Evolutionary conservation across 2,797 vertebrate genomes (phyloP).

Genomic region (Cryptoprocta ferox): DNA sequence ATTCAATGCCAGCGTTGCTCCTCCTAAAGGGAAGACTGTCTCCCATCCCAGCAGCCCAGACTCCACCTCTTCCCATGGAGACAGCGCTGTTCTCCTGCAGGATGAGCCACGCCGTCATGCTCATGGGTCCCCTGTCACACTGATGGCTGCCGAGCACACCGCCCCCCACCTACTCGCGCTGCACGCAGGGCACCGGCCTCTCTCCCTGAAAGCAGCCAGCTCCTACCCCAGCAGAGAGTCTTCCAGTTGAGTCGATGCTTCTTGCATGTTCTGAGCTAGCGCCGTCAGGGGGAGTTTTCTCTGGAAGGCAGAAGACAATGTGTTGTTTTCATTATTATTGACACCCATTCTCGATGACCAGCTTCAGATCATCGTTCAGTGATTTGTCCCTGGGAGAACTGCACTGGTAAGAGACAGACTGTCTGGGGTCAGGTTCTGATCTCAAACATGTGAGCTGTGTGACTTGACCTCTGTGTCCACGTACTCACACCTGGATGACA

Average conservation of each 20-base stretch:
- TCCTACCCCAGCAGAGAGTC: slow-evolving; percentile 97
- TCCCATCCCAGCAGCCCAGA: neutral
- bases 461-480: neutral
- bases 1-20: neutral
- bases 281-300: slow-evolving; percentile 97
- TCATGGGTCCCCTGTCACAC: neutral
- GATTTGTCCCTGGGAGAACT: neutral
- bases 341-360: neutral
- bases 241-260: slow-evolving; percentile 94
- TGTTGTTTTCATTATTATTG: neutral
- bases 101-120: accelerated
- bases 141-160: too few species aligned
- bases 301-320: slow-evolving; percentile 85
- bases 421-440: neutral
- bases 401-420: neutral
- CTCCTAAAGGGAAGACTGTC: neutral
- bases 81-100: neutral
- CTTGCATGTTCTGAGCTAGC: slow-evolving; percentile 96
- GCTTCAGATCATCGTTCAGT: neutral
- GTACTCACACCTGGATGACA: neutral
- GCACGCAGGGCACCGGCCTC: accelerated
- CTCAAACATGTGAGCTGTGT: neutral
- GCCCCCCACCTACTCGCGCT: neutral
- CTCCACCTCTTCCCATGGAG: neutral
- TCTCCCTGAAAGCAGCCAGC: neutral